Conservation (phyloP, 1,140 invertebrate species). For the Nephila pilipes region DNA sequence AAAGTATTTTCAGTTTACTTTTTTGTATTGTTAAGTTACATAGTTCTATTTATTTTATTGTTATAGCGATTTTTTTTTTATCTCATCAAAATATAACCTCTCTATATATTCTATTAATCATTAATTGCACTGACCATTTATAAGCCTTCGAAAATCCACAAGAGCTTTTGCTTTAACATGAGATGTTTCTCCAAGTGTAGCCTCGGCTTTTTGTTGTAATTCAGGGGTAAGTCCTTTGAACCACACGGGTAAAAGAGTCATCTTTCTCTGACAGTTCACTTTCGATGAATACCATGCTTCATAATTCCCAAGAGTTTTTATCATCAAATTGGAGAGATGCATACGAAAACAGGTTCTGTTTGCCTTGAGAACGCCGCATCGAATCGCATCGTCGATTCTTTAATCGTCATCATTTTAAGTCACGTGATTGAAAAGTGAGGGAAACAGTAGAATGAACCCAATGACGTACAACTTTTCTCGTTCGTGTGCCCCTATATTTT, state of each 20-base stretch:
- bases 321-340: background rate
- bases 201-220: slow-evolving; percentile 15
- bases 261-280: background rate
- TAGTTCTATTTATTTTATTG: too few species aligned
- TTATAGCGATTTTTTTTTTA: too few species aligned
- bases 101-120: too few species aligned
- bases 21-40: too few species aligned
- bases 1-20: too few species aligned
- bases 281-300: background rate
- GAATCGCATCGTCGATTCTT: background rate
- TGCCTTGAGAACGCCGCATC: background rate
- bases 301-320: background rate
- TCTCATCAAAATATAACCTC: too few species aligned
- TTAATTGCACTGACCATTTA: slow-evolving; percentile 12
- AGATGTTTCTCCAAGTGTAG: background rate
- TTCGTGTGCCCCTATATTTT: background rate
- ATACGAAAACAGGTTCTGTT: background rate
- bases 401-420: background rate
- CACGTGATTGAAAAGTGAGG: background rate
- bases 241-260: slow-evolving; percentile 37
- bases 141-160: slow-evolving; percentile 21
- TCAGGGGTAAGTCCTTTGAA: slow-evolving; percentile 46
- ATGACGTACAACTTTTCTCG: background rate
- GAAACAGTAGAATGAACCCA: background rate
- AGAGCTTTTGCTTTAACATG: slow-evolving; percentile 33